Percentiles rank a stretch among this genome's conserved stretches.
phyloP scores from a whole-genome alignment of 2,113 vertebrate species.

The Muntiacus muntjak region DNA sequence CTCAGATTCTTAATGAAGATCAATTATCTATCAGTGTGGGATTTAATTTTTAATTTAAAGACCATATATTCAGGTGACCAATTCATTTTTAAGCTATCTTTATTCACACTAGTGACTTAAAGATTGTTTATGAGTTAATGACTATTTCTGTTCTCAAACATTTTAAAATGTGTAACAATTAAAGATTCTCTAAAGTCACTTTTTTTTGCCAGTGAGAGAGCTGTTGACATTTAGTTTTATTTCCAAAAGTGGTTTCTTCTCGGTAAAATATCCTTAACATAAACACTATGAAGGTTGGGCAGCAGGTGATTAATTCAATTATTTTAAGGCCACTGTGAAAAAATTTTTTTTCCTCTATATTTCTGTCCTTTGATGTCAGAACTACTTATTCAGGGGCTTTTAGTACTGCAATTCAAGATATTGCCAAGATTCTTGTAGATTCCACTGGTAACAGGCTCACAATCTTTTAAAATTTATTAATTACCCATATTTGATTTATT shows the following conservation, averaged over 20 bases:
- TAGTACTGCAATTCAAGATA: neutral
- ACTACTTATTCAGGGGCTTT: neutral
- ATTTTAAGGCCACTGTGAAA: neutral
- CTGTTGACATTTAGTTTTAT: conserved; percentile 35
- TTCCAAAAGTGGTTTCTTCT: conserved; percentile 6
- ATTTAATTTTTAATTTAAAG: conserved; percentile 10
- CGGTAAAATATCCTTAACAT: neutral
- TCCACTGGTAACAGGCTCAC: neutral
- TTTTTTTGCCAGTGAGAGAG: neutral
- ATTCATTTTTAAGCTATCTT: neutral
- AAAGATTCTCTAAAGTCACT: neutral
- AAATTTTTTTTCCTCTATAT: neutral
- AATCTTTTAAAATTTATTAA: conserved; percentile 1
- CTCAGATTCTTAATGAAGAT: conserved; percentile 1
- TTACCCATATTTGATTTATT: neutral
- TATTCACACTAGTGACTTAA: neutral
- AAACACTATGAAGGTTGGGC: neutral
- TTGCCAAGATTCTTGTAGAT: neutral
- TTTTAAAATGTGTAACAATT: neutral
- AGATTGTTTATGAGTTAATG: neutral
- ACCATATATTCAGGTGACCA: neutral
- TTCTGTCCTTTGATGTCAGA: neutral
- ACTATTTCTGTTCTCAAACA: neutral
- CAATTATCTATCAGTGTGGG: neutral
- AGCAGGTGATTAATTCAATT: neutral